Percentiles rank a stretch among this genome's conserved stretches.
Evolutionary conservation across 2,888 invertebrate genomes (phyloP).

Genomic region (Callosobruchus maculatus): DNA sequence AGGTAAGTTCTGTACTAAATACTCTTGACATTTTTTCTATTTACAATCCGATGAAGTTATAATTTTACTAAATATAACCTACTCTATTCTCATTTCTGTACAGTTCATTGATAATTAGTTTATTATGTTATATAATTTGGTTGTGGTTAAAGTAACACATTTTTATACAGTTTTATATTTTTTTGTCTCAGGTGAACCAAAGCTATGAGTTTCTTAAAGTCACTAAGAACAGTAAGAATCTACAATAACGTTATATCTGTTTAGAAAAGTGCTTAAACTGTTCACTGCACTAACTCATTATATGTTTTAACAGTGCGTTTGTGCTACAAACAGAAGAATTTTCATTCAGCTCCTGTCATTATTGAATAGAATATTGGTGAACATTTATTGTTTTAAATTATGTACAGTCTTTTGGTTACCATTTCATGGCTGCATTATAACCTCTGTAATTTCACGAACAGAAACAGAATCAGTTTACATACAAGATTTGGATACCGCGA

Average conservation of each 20-base stretch:
- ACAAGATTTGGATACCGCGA: too few species aligned
- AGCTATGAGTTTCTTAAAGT: slow-evolving; percentile 29
- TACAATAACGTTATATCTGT: slow-evolving; percentile 13
- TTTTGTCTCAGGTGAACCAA: slow-evolving; percentile 33
- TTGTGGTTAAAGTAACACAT: not conserved
- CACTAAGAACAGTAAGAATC: slow-evolving; percentile 28
- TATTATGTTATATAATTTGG: not conserved
- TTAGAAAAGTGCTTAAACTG: slow-evolving; percentile 17
- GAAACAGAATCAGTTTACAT: too few species aligned
- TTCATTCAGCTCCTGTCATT: too few species aligned
- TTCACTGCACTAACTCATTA: slow-evolving; percentile 25
- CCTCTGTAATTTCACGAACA: too few species aligned
- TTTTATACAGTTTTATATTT: slow-evolving; percentile 9
- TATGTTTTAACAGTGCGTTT: slow-evolving; percentile 2
- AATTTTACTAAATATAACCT: not conserved
- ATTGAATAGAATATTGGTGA: too few species aligned
- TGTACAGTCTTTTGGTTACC: too few species aligned
- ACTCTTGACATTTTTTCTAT: not conserved
- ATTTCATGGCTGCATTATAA: too few species aligned
- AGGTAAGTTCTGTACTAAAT: slow-evolving; percentile 56
- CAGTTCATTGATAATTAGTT: not conserved
- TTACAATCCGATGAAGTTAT: not conserved
- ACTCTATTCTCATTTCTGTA: not conserved
- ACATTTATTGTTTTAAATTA: too few species aligned
- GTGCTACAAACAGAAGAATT: slow-evolving; percentile 9